phyloP scores from a whole-genome alignment of 2,888 invertebrate genomes.

The Drosophila paramelanica region DNA sequence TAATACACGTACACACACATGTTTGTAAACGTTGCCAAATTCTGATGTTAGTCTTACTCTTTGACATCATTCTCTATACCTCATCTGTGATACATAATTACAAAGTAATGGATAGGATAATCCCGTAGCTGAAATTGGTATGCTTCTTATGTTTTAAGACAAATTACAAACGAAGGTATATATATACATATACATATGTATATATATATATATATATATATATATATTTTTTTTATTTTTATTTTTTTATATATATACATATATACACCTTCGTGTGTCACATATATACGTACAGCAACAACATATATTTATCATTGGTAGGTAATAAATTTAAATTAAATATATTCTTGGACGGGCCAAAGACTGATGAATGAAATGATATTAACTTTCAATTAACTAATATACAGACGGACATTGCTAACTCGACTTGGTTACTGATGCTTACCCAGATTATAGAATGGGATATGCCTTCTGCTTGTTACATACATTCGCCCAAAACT shows the following conservation, averaged over 20 bases:
- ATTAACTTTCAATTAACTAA: no score
- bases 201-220: neutral
- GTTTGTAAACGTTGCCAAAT: neutral
- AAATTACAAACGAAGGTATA: neutral
- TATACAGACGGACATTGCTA: no score
- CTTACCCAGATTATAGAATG: no score
- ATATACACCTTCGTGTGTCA: neutral
- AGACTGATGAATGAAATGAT: no score
- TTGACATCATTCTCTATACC: neutral
- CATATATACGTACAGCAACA: neutral
- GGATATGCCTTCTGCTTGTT: no score
- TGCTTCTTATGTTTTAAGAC: neutral
- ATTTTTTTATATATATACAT: neutral
- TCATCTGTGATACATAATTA: neutral
- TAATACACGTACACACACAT: neutral
- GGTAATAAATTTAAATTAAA: neutral
- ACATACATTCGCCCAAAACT: no score
- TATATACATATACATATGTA: neutral
- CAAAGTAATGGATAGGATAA: constrained; percentile 1
- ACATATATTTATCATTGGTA: neutral
- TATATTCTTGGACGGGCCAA: neutral
- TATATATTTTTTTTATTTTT: no score
- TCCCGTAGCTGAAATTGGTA: neutral
- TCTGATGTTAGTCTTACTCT: neutral
- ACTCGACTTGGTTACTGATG: no score